Evolutionary conservation across 2,797 vertebrate genomes (phyloP).

Genomic region (Antennarius maculatus): DNA sequence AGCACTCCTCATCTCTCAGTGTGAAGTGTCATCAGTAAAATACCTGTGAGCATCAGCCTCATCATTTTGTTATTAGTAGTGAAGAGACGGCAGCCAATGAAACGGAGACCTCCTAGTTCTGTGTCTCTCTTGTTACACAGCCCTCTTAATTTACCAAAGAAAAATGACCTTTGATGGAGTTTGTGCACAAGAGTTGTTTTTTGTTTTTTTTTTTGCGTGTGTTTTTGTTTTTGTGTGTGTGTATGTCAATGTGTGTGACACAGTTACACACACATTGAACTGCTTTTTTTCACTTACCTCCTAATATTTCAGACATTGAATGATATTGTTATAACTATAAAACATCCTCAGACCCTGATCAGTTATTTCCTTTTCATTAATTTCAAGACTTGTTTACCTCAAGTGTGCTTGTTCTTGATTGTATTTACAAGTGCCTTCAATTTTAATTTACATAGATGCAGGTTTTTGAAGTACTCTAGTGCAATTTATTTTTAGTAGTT

Average conservation of each 20-base stretch:
- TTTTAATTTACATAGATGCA: neutral
- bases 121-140: neutral
- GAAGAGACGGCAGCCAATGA: neutral
- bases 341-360: too few species aligned
- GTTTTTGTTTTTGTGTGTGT: neutral
- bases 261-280: too few species aligned
- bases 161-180: neutral
- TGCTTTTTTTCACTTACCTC: too few species aligned
- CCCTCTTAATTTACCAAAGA: neutral
- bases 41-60: neutral
- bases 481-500: neutral
- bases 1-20: constrained; percentile 1
- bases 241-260: neutral
- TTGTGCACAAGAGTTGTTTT: neutral
- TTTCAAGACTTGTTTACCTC: neutral
- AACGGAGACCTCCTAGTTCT: neutral
- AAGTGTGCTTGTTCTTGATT: neutral
- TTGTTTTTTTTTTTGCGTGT: neutral
- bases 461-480: neutral
- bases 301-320: too few species aligned
- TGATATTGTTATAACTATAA: too few species aligned
- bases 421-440: too few species aligned
- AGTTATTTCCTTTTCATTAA: neutral
- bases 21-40: constrained; percentile 22
- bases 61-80: constrained; percentile 13